Conservation (phyloP, 1,140 invertebrate species). For the Macrobrachium rosenbergii region DNA sequence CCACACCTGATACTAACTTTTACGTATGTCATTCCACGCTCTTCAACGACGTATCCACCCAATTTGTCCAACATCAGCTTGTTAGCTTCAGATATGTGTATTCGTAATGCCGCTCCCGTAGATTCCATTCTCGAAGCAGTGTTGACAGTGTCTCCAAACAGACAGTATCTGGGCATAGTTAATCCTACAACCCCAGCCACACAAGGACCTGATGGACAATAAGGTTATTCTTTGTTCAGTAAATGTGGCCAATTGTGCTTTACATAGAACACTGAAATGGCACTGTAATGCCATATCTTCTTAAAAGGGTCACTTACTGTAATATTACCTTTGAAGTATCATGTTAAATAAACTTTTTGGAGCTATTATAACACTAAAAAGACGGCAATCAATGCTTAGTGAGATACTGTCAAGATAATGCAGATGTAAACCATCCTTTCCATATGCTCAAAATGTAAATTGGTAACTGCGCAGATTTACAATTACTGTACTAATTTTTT, state of each 20-base stretch:
- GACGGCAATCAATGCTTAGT: too few species aligned
- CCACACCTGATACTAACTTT: slow-evolving; percentile 78
- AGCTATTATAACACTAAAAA: too few species aligned
- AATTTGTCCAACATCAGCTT: slow-evolving; percentile 81
- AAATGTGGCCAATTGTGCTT: neutral
- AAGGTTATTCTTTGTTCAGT: neutral
- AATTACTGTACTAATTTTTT: too few species aligned
- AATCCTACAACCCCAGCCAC: slow-evolving; percentile 82
- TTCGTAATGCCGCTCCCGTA: slow-evolving; percentile 78
- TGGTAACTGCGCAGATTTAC: too few species aligned
- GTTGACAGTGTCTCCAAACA: slow-evolving; percentile 95
- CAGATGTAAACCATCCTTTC: too few species aligned
- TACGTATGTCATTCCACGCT: slow-evolving; percentile 84
- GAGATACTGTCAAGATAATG: too few species aligned
- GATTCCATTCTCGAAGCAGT: slow-evolving; percentile 91
- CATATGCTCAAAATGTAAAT: too few species aligned
- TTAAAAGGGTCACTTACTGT: too few species aligned
- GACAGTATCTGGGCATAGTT: slow-evolving; percentile 79
- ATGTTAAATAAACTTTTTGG: too few species aligned
- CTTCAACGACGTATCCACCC: slow-evolving; percentile 85
- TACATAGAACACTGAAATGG: neutral
- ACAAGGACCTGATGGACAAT: slow-evolving; percentile 80
- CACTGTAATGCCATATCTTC: too few species aligned
- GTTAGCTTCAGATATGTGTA: slow-evolving; percentile 80
- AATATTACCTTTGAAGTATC: too few species aligned